Evolutionary conservation across 2,888 invertebrate genomes (phyloP).

Genomic region (Chouioia cunea): DNA sequence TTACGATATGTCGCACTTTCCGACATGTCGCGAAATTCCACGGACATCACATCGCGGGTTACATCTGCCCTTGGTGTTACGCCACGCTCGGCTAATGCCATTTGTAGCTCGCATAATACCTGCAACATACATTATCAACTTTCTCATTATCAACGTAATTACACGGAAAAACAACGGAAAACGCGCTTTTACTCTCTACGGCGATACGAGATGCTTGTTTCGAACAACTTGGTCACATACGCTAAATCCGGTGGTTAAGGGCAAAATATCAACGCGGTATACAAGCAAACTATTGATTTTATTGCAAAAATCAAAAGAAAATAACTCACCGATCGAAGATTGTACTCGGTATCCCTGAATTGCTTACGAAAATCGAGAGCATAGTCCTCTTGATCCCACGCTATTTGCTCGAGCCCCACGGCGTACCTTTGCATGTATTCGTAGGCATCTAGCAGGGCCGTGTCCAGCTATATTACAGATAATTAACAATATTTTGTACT

Average conservation of each 20-base stretch:
- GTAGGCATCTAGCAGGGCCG: slow-evolving; percentile 74
- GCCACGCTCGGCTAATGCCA: slow-evolving; percentile 69
- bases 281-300: too few species aligned
- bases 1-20: slow-evolving; percentile 66
- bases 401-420: slow-evolving; percentile 78
- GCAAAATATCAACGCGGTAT: too few species aligned
- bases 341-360: slow-evolving; percentile 74
- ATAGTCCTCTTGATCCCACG: slow-evolving; percentile 73
- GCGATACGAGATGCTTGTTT: too few species aligned
- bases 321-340: slow-evolving; percentile 72
- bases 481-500: too few species aligned
- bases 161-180: background rate
- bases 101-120: slow-evolving; percentile 79
- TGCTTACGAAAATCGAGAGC: slow-evolving; percentile 69
- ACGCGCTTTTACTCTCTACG: too few species aligned
- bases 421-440: slow-evolving; percentile 79
- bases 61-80: slow-evolving; percentile 65
- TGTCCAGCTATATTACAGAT: slow-evolving; percentile 68
- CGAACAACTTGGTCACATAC: background rate
- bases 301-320: background rate
- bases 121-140: slow-evolving; percentile 53
- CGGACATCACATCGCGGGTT: slow-evolving; percentile 68
- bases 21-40: slow-evolving; percentile 61
- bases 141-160: background rate
- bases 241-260: background rate